Conservation (phyloP, 2,797 vertebrate species). For the Mormyrops boulengeri region DNA sequence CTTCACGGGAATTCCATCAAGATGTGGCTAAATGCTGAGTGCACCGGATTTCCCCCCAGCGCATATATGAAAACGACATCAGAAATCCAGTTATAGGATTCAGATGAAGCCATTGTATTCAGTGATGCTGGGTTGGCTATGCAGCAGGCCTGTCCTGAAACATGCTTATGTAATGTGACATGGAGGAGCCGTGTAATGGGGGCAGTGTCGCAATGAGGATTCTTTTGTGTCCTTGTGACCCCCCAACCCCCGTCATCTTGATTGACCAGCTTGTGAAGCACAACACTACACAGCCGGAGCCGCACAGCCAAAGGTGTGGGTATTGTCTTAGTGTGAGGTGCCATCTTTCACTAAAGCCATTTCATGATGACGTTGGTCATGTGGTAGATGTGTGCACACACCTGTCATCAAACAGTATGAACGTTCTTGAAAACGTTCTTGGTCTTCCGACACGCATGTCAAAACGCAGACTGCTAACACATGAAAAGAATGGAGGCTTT, state of each 20-base stretch:
- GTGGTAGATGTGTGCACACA: neutral
- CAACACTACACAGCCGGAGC: neutral
- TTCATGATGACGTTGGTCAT: neutral
- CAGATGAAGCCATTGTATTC: neutral
- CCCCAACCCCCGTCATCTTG: neutral
- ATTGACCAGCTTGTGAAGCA: neutral
- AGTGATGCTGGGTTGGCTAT: neutral
- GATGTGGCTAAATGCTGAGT: neutral
- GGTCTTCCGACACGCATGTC: neutral
- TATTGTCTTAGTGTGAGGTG: neutral
- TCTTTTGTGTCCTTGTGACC: neutral
- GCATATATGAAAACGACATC: neutral
- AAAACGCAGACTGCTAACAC: neutral
- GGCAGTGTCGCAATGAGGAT: neutral
- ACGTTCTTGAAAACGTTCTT: neutral
- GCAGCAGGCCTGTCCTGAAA: neutral
- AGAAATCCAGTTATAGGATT: neutral
- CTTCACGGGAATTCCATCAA: neutral
- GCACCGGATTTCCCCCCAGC: neutral
- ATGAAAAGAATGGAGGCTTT: neutral
- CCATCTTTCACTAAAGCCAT: neutral
- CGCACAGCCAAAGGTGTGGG: too few relatives aligned
- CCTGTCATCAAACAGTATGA: neutral
- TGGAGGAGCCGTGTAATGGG: neutral
- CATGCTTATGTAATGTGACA: neutral